These are phyloP conservation scores for Chinchilla lanigera DNA, from an alignment of 2,113 vertebrate genomes.

Conservation along the genomic window DNA sequence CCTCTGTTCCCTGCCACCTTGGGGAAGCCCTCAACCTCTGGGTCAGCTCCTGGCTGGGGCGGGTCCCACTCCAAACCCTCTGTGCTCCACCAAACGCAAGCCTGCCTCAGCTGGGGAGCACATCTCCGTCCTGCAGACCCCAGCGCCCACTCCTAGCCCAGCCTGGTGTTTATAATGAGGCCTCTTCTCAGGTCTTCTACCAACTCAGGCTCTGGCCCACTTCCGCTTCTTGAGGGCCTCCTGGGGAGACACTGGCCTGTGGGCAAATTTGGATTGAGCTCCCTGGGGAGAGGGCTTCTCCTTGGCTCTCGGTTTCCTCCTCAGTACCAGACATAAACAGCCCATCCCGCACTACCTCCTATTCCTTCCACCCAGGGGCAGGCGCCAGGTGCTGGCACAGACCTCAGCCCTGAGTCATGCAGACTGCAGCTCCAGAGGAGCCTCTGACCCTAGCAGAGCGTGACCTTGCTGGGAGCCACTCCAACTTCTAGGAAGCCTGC, in stretches of 20 bases:
- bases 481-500: neutral
- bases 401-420: neutral
- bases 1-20: neutral
- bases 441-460: neutral
- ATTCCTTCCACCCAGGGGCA: neutral
- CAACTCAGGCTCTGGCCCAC: neutral
- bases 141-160: neutral
- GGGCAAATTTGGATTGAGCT: neutral
- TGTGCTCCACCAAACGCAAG: no score
- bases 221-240: neutral
- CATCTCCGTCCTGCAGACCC: neutral
- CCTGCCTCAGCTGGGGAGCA: neutral
- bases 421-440: neutral
- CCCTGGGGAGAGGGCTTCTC: neutral
- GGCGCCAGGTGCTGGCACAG: neutral
- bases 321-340: neutral
- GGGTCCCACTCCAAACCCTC: neutral
- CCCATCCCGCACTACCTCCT: neutral
- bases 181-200: no score
- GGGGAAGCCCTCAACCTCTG: neutral
- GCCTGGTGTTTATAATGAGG: neutral
- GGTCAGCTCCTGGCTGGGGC: neutral
- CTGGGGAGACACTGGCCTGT: fast-evolving
- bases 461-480: neutral
- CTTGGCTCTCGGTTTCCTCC: neutral